phyloP scores from a whole-genome alignment of 2,113 vertebrate species.

The Neopipo cinnamomea region DNA sequence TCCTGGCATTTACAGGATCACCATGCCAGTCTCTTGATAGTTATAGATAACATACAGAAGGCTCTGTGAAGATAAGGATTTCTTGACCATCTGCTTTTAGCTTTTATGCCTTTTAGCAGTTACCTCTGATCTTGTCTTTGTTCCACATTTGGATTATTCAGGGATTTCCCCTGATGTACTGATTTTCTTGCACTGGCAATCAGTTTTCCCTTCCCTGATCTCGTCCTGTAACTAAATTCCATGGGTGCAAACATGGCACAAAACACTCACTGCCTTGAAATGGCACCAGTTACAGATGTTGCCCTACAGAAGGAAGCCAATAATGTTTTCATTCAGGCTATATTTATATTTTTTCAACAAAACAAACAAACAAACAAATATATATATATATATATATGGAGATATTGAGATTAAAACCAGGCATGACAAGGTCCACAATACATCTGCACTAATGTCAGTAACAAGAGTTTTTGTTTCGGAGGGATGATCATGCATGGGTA shows the following conservation, averaged over 20 bases:
- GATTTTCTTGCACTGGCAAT: not conserved
- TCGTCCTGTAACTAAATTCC: not conserved
- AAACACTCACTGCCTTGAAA: not conserved
- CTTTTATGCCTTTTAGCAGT: not conserved
- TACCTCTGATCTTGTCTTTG: not conserved
- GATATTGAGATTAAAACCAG: not conserved
- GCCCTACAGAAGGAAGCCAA: not conserved
- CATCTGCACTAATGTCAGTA: not conserved
- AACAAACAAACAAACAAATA: not conserved
- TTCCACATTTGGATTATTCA: constrained; percentile 12
- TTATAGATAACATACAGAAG: not conserved
- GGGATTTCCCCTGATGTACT: not conserved
- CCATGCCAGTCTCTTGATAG: not conserved
- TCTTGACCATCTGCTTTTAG: constrained; percentile 20
- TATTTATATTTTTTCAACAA: not conserved
- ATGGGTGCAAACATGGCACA: not conserved
- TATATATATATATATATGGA: not conserved
- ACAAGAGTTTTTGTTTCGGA: not conserved
- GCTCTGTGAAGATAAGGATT: not conserved
- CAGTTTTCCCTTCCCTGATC: not conserved
- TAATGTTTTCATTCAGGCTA: not conserved
- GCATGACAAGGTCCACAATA: not conserved
- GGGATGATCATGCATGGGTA: not conserved
- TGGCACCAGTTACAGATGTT: not conserved
- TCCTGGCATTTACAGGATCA: constrained; percentile 17